A percentile compares a stretch with the other conserved stretches of the same genome.
Conservation (phyloP, 2,797 vertebrate species). For the Gymnopithys bicolor region DNA sequence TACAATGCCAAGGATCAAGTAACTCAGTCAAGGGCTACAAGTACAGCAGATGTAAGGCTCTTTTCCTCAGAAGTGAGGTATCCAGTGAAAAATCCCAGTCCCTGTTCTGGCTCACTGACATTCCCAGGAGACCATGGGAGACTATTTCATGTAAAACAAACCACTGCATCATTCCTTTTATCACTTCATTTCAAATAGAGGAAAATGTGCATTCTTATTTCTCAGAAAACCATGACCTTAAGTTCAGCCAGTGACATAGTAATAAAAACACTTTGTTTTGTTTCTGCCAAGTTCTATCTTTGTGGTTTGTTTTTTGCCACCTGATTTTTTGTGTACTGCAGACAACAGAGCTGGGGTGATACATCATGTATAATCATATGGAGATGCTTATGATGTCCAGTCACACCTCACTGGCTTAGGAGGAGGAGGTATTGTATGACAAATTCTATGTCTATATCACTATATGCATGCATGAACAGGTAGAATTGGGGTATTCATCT, state of each 20-base stretch:
- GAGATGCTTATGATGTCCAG: slow-evolving; percentile 49
- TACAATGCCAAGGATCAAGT: not conserved
- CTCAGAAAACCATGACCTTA: slow-evolving; percentile 1
- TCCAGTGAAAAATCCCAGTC: not conserved
- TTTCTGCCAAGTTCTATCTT: not conserved
- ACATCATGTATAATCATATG: slow-evolving; percentile 18
- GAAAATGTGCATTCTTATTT: not conserved
- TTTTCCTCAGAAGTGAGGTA: slow-evolving; percentile 9
- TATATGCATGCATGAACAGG: slow-evolving; percentile 1
- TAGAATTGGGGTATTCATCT: slow-evolving; percentile 3
- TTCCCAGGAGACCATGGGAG: slow-evolving; percentile 9
- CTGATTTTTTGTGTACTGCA: not conserved
- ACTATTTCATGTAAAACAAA: slow-evolving; percentile 34
- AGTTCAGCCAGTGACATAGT: not conserved
- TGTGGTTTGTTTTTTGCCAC: not conserved
- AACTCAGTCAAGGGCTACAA: not conserved
- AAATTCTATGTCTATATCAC: not conserved
- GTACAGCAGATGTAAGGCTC: not conserved
- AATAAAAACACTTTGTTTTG: not conserved
- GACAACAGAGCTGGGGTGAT: slow-evolving; percentile 1
- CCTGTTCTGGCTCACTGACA: not conserved
- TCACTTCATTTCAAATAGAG: not conserved
- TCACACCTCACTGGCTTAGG: slow-evolving; percentile 38
- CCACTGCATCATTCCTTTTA: slow-evolving; percentile 25
- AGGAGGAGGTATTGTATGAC: not conserved